phyloP scores from a whole-genome alignment of 2,797 vertebrate species.

The Zenarchopterus dispar region DNA sequence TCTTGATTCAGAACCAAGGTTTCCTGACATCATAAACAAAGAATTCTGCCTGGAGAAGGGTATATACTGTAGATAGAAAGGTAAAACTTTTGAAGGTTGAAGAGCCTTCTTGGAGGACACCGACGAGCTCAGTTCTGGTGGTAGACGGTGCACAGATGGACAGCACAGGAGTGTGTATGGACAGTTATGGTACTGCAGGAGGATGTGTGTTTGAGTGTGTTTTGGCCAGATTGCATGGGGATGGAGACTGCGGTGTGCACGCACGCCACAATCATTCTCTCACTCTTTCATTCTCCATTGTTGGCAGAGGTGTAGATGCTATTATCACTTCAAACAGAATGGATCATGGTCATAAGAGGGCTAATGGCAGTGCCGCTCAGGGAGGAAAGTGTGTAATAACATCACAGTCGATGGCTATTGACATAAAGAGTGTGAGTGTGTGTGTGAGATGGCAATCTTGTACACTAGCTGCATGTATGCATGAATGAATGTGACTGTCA shows the following conservation, averaged over 20 bases:
- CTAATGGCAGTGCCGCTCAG: slow-evolving; percentile 65
- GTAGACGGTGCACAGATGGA: slow-evolving; percentile 76
- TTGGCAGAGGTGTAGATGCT: slow-evolving; percentile 67
- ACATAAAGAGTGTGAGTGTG: slow-evolving; percentile 64
- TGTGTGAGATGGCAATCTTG: slow-evolving; percentile 20
- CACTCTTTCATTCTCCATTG: slow-evolving; percentile 53
- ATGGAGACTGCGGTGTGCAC: slow-evolving; percentile 50
- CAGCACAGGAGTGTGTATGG: slow-evolving; percentile 62
- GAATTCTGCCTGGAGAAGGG: background rate
- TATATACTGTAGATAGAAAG: slow-evolving; percentile 10
- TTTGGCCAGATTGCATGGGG: slow-evolving; percentile 62
- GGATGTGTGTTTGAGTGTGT: slow-evolving; percentile 41
- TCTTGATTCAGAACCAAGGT: slow-evolving; percentile 18
- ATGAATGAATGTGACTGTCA: slow-evolving; percentile 31
- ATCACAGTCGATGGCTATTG: slow-evolving; percentile 75
- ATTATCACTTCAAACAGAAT: slow-evolving; percentile 81
- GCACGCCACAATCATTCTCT: slow-evolving; percentile 62
- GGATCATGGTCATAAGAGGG: slow-evolving; percentile 76
- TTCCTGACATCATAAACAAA: slow-evolving; percentile 28
- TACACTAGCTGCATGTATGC: slow-evolving; percentile 44
- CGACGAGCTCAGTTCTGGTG: slow-evolving; percentile 66
- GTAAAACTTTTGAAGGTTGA: slow-evolving; percentile 5
- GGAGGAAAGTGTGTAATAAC: slow-evolving; percentile 76
- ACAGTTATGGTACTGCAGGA: slow-evolving; percentile 43
- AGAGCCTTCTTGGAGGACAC: slow-evolving; percentile 47